phyloP scores from a whole-genome alignment of 1,140 invertebrate species.

The Maconellicoccus hirsutus region DNA sequence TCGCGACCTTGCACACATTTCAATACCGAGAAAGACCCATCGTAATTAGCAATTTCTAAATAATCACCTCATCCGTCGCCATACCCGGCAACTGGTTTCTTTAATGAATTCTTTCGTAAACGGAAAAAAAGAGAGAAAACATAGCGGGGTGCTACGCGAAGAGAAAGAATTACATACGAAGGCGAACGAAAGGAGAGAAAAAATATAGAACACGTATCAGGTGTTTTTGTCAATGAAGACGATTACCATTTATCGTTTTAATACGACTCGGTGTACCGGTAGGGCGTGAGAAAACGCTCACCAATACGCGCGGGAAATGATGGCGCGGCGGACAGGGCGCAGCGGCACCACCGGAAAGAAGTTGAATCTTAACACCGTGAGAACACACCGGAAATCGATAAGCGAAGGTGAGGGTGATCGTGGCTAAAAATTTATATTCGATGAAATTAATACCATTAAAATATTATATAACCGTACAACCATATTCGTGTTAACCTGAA shows the following conservation, averaged over 20 bases:
- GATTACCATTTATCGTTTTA: background rate
- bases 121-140: no score
- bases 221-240: constrained; percentile 12
- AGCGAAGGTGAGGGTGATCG: background rate
- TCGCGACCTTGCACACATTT: no score
- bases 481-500: no score
- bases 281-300: background rate
- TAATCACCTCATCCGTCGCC: no score
- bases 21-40: no score
- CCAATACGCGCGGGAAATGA: background rate
- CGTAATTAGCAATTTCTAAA: no score
- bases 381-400: constrained; percentile 12
- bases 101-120: no score
- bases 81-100: no score
- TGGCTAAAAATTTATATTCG: constrained; percentile 10
- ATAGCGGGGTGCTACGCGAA: background rate
- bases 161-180: constrained; percentile 23
- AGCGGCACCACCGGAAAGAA: constrained; percentile 14
- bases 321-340: background rate
- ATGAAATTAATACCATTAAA: constrained; percentile 18
- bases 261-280: constrained; percentile 1
- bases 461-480: background rate
- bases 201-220: constrained; percentile 5
- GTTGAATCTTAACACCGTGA: constrained; percentile 18
- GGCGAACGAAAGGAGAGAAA: constrained; percentile 17